These are phyloP conservation scores for Taurulus bubalis DNA, from an alignment of 2,113 vertebrate genomes.

Conservation along the genomic window DNA sequence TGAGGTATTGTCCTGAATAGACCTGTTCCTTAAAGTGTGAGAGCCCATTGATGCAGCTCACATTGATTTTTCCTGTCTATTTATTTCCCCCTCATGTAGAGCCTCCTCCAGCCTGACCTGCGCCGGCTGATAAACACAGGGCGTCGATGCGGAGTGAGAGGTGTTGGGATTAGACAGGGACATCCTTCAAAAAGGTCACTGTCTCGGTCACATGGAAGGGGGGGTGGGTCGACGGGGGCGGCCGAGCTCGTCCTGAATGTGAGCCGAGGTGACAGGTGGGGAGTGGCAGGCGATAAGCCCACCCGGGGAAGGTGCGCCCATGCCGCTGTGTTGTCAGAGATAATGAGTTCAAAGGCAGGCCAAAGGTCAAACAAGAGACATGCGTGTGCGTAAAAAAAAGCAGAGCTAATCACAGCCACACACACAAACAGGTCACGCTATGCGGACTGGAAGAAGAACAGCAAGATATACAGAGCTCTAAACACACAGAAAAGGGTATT, in stretches of 20 bases:
- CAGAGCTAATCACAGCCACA: conserved; percentile 46
- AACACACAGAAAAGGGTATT: neutral
- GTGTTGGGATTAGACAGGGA: conserved; percentile 51
- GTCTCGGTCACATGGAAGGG: conserved; percentile 49
- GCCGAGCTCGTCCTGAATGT: conserved; percentile 38
- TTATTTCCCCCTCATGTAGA: conserved; percentile 59
- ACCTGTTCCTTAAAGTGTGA: conserved; percentile 42
- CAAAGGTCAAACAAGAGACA: conserved; percentile 69
- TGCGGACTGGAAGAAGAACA: neutral
- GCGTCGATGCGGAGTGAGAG: conserved; percentile 62
- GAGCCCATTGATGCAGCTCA: conserved; percentile 50
- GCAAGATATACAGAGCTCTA: neutral
- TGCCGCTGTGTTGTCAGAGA: conserved; percentile 59
- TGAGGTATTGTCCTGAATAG: conserved; percentile 42
- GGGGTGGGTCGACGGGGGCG: conserved; percentile 60
- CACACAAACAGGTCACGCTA: neutral
- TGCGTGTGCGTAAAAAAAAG: conserved; percentile 20
- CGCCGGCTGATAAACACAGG: conserved; percentile 66
- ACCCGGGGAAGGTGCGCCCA: conserved; percentile 31
- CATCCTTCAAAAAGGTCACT: conserved; percentile 69
- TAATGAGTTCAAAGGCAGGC: conserved; percentile 73
- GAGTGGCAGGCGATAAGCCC: conserved; percentile 71
- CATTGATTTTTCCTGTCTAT: conserved; percentile 71
- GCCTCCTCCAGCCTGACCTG: conserved; percentile 51
- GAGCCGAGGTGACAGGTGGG: conserved; percentile 61